Evolutionary conservation across 2,888 invertebrate species (phyloP), one percentile per base, ranked within the genome.

Genomic region (Pherbina coryleti): DNA sequence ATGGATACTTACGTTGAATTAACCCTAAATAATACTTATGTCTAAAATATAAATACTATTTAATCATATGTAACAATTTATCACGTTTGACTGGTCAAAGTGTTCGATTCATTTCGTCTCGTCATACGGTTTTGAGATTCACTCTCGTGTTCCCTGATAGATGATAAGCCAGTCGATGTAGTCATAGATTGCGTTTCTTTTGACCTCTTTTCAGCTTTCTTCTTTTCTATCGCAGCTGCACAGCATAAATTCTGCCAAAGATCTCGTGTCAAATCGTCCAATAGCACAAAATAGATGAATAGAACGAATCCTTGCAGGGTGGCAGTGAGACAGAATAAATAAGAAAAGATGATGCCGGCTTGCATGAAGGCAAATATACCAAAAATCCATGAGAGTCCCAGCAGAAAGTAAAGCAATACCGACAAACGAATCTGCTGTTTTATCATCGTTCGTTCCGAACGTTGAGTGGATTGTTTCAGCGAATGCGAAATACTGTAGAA

Each of bases 381-480:
- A 84, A 93, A 93, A 31, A 92, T 87, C 93, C 93, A 93, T 0
- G 92, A 91, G 2, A 93, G 86, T 0, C 93, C 93, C 19, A 93
- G 85, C 44, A 93, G 87, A 79, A 93, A 93, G 84, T 93, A 93
- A 71, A 93, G 87, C 81, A 93, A 90, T 79, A 92, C 88, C 0
- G 92, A 92, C 17, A 93, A 85, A 49, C 92, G 89, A 8, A 93
- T 85, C 81, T 93, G 92, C 22, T 92, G 91, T 2, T 90, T 82
- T 9, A 87, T 78, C 60, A 83, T 80, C 62, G 79, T 77, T 31
- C 79, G 82, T 67, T 85, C 84, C 37, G 25, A 79, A 88, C 88
- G 75, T 14, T 83, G 91, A 81, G 85, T 90, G 86, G 85, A 82
- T 0, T 82, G 81, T 69, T 83, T 81, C 87, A 90, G 82, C 86